Evolutionary conservation across 2,797 vertebrate genomes (phyloP), one percentile per base, ranked within the genome.

Genomic region (Malurus splendens): DNA sequence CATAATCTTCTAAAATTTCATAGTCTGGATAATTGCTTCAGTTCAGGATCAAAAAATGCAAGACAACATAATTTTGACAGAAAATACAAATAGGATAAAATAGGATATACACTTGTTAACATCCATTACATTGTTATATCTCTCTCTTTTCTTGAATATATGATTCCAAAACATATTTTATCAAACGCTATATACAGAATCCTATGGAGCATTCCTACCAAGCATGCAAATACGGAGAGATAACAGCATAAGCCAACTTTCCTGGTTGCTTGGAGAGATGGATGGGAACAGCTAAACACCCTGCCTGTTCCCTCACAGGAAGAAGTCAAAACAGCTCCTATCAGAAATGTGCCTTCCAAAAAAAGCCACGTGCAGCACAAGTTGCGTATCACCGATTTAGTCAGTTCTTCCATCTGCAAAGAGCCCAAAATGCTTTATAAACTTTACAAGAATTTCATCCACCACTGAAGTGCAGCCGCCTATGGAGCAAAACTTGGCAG

Each of bases 361-460:
- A 94, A 94, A 94, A 93, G 83, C 88, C 95, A 95, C 90, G 89
- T 93, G 95, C 92, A 79, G 67, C 85, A 87, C 87, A 93, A 94
- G 66, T 90, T 91, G 89, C 36, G 30, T 93, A 90, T 78, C 87
- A 86, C 76, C 82, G 92, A 91, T 96, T 94, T 92, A 95, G 91
- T 93, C 92, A 93, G 84, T 93, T 91, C 91, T 94, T 95, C 94
- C 87, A 94, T 94, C 90, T 94, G 93, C 87, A 95, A 85, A 89
- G 76, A 94, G 56, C 86, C 89, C 64, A 87, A 93, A 93, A 93
- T 92, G 74, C 92, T 92, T 92, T 94, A 89, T 77, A 87, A 94
- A 93, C 85, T 95, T 92, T 94, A 93, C 59, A 95, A 82, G 66
- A 32, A 67, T 90, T 92, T 90, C 74, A 89, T 89, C 89, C 85